Conservation (phyloP, 2,113 vertebrate species). For the Hydropotes inermis region DNA sequence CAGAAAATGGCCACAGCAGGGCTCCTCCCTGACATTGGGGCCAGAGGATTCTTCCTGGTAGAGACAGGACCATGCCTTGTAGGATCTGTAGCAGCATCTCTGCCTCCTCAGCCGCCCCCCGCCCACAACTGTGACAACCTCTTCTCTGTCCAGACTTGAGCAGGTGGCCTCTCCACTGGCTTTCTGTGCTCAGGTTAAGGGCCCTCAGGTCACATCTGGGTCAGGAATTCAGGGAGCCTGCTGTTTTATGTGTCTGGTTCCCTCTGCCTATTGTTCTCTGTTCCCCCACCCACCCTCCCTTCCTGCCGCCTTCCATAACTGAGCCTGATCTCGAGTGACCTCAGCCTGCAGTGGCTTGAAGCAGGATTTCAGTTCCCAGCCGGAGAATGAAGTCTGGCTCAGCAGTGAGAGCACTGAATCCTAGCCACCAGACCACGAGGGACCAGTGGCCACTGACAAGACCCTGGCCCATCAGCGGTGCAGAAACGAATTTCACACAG, state of each 20-base stretch:
- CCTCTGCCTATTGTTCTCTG: not conserved
- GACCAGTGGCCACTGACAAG: not conserved
- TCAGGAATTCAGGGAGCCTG: not conserved
- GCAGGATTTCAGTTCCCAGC: not conserved
- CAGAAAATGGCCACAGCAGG: not conserved
- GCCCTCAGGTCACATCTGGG: not conserved
- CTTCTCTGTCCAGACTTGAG: not conserved
- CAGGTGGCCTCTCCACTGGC: not conserved
- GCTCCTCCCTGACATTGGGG: not conserved
- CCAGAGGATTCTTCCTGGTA: not conserved
- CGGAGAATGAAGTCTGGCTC: not conserved
- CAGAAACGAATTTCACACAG: not conserved
- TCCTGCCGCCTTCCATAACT: not conserved
- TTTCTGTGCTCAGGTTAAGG: not conserved
- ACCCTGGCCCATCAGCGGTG: not conserved
- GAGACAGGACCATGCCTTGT: no score
- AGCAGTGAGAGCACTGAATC: not conserved
- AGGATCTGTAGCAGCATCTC: not conserved
- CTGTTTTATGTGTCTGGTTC: not conserved
- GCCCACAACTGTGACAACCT: not conserved
- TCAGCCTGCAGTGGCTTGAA: not conserved
- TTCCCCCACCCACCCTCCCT: not conserved
- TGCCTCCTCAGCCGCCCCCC: rapidly evolving
- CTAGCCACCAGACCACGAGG: not conserved
- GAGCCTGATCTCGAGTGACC: not conserved